Conservation (phyloP, 2,113 vertebrate genomes). For the Ursus arctos region DNA sequence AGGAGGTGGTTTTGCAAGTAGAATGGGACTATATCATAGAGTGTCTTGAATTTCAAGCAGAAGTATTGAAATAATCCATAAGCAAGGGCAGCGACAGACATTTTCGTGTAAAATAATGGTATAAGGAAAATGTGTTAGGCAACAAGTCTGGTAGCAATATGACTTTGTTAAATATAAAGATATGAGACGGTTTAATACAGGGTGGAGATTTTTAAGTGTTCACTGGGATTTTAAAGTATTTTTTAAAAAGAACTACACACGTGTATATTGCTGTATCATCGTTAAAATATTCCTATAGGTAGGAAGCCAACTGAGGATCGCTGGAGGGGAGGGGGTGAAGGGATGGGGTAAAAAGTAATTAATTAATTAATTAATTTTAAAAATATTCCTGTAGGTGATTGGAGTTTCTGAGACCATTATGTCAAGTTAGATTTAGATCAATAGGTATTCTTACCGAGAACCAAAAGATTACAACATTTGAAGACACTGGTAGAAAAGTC, state of each 20-base stretch:
- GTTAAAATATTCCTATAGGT: background rate
- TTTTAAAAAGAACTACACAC: slow-evolving; percentile 41
- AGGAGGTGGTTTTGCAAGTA: background rate
- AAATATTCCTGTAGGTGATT: background rate
- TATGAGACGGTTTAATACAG: background rate
- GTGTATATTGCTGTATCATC: slow-evolving; percentile 10
- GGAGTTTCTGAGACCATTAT: slow-evolving; percentile 23
- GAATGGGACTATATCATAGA: background rate
- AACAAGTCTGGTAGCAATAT: slow-evolving; percentile 11
- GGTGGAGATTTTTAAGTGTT: slow-evolving; percentile 18
- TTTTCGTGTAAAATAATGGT: background rate
- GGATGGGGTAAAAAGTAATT: background rate
- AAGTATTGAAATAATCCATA: background rate
- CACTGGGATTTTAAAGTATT: slow-evolving; percentile 42
- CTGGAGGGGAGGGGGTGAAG: background rate
- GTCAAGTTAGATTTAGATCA: slow-evolving; percentile 61
- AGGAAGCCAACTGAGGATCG: background rate
- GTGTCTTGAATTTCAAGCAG: background rate
- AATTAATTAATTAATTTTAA: background rate
- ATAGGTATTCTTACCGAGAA: slow-evolving; percentile 27
- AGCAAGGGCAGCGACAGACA: background rate
- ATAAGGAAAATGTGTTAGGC: background rate
- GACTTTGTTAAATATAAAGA: background rate
- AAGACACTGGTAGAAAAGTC: slow-evolving; percentile 30
- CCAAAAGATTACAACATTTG: background rate